Conservation (phyloP, 2,797 vertebrate genomes). For the Trichosurus vulpecula region DNA sequence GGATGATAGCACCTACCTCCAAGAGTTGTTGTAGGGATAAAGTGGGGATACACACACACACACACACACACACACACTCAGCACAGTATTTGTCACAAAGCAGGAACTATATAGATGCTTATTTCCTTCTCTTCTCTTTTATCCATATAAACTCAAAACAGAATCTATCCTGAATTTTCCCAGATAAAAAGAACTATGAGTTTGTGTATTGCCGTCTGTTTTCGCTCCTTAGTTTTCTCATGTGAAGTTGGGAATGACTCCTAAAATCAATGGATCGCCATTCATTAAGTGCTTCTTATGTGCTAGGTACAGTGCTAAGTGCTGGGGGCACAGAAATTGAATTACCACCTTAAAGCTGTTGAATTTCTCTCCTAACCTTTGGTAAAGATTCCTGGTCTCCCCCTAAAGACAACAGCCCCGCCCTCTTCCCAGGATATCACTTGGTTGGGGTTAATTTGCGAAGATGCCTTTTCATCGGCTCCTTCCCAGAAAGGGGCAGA, state of each 20-base stretch:
- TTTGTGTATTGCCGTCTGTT: neutral
- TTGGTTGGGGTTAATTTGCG: constrained; percentile 26
- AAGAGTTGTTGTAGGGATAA: neutral
- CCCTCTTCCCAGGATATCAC: neutral
- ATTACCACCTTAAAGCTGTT: neutral
- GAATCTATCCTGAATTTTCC: neutral
- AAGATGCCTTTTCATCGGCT: constrained; percentile 3
- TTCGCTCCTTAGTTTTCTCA: neutral
- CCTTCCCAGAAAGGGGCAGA: constrained; percentile 3
- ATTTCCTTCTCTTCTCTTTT: neutral
- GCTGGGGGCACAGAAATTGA: neutral
- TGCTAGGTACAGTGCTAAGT: neutral
- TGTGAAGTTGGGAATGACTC: neutral
- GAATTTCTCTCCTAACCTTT: neutral
- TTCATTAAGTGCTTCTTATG: neutral
- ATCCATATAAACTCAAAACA: neutral
- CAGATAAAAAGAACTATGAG: neutral
- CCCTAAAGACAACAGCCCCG: neutral
- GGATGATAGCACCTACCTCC: neutral
- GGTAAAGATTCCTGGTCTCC: neutral
- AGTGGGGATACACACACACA: too few species aligned
- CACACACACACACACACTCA: too few species aligned
- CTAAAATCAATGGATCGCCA: neutral
- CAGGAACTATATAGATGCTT: neutral
- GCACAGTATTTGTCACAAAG: too few species aligned